Evolutionary conservation across 2,797 vertebrate genomes (phyloP).

Genomic region (Cyclopterus lumpus): DNA sequence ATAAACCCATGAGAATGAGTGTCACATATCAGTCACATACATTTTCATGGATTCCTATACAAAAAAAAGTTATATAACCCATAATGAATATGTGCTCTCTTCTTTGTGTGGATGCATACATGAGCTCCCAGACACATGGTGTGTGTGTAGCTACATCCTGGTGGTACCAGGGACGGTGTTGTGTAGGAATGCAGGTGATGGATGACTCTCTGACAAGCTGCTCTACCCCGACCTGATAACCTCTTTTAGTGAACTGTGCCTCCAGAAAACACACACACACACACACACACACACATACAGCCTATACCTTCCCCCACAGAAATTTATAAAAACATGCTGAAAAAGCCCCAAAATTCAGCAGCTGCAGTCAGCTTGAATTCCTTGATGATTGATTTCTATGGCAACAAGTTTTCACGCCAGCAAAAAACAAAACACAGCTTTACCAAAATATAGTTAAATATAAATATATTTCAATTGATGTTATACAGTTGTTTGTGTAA

Average conservation of each 20-base stretch:
- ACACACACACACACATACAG: conserved; percentile 12
- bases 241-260: conserved; percentile 48
- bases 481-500: not conserved
- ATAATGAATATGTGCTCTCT: not conserved
- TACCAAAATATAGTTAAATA: not conserved
- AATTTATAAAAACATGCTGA: not conserved
- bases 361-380: not conserved
- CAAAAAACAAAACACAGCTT: not conserved
- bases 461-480: not conserved
- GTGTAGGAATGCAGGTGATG: conserved; percentile 80
- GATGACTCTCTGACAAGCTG: conserved; percentile 70
- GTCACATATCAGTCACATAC: not conserved
- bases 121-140: not conserved
- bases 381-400: not conserved
- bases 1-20: not conserved
- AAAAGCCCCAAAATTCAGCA: not conserved
- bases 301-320: not conserved
- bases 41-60: not conserved
- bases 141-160: conserved; percentile 12
- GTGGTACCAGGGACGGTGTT: conserved; percentile 77
- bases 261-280: conserved; percentile 8
- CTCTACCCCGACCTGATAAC: conserved; percentile 75
- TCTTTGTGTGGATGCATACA: not conserved
- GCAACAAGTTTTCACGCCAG: not conserved
- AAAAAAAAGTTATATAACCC: not conserved